Evolutionary conservation across 2,113 vertebrate species (phyloP), one percentile per base, ranked within the genome.

Genomic region (Corynorhinus townsendii): DNA sequence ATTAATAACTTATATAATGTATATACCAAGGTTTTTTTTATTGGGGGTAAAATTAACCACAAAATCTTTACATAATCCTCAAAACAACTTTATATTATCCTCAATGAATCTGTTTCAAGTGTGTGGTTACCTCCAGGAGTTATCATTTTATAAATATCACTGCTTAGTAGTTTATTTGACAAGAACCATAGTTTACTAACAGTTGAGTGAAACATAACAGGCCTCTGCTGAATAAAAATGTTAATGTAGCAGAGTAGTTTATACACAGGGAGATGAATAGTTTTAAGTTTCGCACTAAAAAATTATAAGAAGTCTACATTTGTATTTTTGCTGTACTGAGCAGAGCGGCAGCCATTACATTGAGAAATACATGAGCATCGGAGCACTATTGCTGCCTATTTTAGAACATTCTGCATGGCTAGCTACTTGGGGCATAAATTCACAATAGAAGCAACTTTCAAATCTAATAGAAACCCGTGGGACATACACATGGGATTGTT

Each of bases 401-500:
- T 89, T 68, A 84, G 11, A 56, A 19, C 62, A 59, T 89, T 95
- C 86, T 81, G n/a, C 54, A 33, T 84, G 64, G 75, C 69, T 96
- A 82, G 26, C 59, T 91, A 15, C 40, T 89, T 72, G 80, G 40
- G 96, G 79, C 38, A 47, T n/a, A 80, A 35, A 93, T 49, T 56
- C 54, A 96, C 75, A 83, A 54, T 52, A 88, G 30, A 86, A 89
- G 47, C 75, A 87, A 91, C 54, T 95, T 86, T 80, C 59, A 80
- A 45, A 90, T 91, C 52, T 83, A 84, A 95, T 77, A 89, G 91
- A 94, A 95, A 89, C 45, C 35, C 5, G 0, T 82, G 54, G 92
- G 56, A 85, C 30, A 75, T 38, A 54, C 76, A 81, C 62, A 88
- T 52, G 40, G 76, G 69, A 69, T 71, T 92, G 40, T 91, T 89